A percentile compares a stretch with the other conserved stretches of the same genome.
Conservation (phyloP, 2,888 invertebrate genomes). For the Acronicta psi region DNA sequence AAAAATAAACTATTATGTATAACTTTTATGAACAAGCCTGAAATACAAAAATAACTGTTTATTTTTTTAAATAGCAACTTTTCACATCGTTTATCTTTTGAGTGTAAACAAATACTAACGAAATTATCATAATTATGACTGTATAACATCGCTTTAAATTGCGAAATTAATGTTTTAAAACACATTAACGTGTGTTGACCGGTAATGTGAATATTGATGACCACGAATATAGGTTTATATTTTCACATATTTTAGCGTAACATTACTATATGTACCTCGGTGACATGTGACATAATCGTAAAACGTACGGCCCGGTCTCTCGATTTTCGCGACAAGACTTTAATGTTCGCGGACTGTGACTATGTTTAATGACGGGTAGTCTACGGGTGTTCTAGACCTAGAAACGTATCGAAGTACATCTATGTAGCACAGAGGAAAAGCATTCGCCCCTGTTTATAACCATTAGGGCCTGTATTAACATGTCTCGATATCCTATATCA, state of each 20-base stretch:
- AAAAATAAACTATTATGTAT: neutral
- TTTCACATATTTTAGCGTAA: slow-evolving; percentile 26
- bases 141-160: slow-evolving; percentile 3
- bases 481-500: no score
- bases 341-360: neutral
- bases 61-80: neutral
- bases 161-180: neutral
- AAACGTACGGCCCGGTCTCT: slow-evolving; percentile 7
- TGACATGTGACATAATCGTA: slow-evolving; percentile 17
- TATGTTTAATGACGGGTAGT: neutral
- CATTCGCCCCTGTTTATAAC: no score
- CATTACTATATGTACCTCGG: slow-evolving; percentile 1
- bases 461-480: no score
- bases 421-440: no score
- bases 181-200: neutral
- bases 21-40: neutral
- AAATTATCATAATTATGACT: slow-evolving; percentile 2
- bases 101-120: neutral
- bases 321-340: slow-evolving; percentile 11
- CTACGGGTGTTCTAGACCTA: neutral
- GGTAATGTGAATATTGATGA: slow-evolving; percentile 24
- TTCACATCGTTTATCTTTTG: neutral
- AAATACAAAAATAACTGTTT: neutral
- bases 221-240: slow-evolving; percentile 19
- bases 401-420: no score